Percentiles rank a stretch among this genome's conserved stretches.
Conservation (phyloP, 1,140 invertebrate genomes). For the Orius laevigatus region DNA sequence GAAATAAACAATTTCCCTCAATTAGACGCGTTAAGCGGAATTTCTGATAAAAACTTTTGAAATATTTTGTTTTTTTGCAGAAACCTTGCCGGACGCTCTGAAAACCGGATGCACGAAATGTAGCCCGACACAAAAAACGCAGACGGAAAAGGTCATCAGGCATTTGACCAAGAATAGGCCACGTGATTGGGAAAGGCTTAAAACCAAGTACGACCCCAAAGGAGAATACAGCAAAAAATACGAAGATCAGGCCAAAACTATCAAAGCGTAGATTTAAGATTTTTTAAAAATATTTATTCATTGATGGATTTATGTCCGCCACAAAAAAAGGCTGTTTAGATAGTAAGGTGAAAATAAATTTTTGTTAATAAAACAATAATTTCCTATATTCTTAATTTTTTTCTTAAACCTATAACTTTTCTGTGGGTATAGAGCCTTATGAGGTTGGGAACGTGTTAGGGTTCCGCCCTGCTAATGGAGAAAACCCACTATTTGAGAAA, state of each 20-base stretch:
- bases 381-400: no score
- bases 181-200: slow-evolving; percentile 28
- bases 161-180: slow-evolving; percentile 21
- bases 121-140: slow-evolving; percentile 28
- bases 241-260: slow-evolving; percentile 16
- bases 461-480: no score
- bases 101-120: slow-evolving; percentile 30
- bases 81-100: slow-evolving; percentile 31
- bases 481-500: no score
- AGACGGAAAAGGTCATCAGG: slow-evolving; percentile 28
- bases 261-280: neutral
- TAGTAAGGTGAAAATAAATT: no score
- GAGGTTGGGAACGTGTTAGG: no score
- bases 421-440: no score
- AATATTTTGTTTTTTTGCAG: slow-evolving; percentile 22
- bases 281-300: no score
- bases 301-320: no score
- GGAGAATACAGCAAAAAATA: slow-evolving; percentile 28
- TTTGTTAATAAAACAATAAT: no score
- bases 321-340: no score
- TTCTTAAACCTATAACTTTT: no score
- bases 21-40: neutral
- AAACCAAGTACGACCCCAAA: slow-evolving; percentile 31
- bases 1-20: neutral
- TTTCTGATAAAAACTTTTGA: neutral